Conservation (phyloP, 2,797 vertebrate species). For the Toxotes lorentzi region DNA sequence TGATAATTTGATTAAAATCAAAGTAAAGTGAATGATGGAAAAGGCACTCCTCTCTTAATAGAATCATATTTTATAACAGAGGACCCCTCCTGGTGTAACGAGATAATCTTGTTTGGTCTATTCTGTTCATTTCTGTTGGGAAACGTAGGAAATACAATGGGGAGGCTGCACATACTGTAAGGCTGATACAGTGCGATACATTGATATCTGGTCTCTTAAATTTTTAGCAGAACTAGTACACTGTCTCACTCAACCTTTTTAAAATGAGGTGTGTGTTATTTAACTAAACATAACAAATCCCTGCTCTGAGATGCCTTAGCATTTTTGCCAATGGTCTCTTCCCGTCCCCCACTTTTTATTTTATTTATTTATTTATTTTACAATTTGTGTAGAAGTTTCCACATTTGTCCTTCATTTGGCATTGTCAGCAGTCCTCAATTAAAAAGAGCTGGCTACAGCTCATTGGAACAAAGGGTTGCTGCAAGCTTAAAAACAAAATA, state of each 20-base stretch:
- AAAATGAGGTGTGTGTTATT: slow-evolving; percentile 9
- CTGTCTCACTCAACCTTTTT: neutral
- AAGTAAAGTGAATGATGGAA: neutral
- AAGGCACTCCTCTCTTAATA: neutral
- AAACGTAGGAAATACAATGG: neutral
- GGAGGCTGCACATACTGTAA: neutral
- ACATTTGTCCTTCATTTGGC: slow-evolving; percentile 33
- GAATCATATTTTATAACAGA: slow-evolving; percentile 12
- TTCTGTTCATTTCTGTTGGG: neutral
- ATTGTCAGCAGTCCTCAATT: slow-evolving; percentile 37
- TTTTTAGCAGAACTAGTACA: neutral
- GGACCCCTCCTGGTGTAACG: neutral
- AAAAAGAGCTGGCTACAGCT: slow-evolving; percentile 41
- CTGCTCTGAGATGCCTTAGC: slow-evolving; percentile 6
- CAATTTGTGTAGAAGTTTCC: slow-evolving; percentile 15
- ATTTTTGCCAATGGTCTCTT: slow-evolving; percentile 1
- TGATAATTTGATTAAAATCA: slow-evolving; percentile 14
- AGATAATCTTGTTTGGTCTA: neutral
- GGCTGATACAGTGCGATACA: neutral
- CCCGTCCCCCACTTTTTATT: slow-evolving; percentile 1
- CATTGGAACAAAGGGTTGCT: slow-evolving; percentile 43
- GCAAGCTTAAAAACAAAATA: slow-evolving; percentile 12
- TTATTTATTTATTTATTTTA: neutral
- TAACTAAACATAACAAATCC: neutral
- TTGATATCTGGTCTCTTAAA: slow-evolving; percentile 1